phyloP scores from a whole-genome alignment of 2,888 invertebrate genomes.

The Drosophila melanosoma region DNA sequence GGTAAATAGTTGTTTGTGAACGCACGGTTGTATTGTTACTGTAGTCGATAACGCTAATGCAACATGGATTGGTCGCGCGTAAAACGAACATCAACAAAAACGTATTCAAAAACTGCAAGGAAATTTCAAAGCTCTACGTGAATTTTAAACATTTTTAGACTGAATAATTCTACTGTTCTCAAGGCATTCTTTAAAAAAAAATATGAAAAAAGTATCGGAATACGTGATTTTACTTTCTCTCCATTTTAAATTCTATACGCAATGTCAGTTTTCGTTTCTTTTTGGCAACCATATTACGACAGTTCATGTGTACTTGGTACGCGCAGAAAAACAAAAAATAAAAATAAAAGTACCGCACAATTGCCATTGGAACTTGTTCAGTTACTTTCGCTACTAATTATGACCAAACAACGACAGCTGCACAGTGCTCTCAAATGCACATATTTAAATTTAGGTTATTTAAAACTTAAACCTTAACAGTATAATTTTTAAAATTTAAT shows the following conservation, averaged over 20 bases:
- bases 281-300: conserved; percentile 76
- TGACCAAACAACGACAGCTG: conserved; percentile 27
- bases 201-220: background rate
- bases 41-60: conserved; percentile 63
- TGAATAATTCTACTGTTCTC: conserved; percentile 48
- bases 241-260: conserved; percentile 50
- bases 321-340: conserved; percentile 31
- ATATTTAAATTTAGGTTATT: background rate
- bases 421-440: conserved; percentile 31
- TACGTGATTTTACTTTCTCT: conserved; percentile 47
- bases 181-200: conserved; percentile 25
- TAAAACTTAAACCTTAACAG: background rate
- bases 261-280: conserved; percentile 39
- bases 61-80: conserved; percentile 69
- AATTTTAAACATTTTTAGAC: conserved; percentile 76
- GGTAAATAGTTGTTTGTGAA: conserved; percentile 61
- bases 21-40: conserved; percentile 64
- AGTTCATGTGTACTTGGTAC: conserved; percentile 54
- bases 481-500: background rate
- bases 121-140: conserved; percentile 72
- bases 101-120: conserved; percentile 76
- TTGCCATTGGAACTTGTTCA: conserved; percentile 74
- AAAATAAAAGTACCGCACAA: conserved; percentile 63
- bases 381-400: conserved; percentile 81
- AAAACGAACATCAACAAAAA: conserved; percentile 67